phyloP scores from a whole-genome alignment of 2,888 invertebrate species.

The Tolmerus cingulatus region DNA sequence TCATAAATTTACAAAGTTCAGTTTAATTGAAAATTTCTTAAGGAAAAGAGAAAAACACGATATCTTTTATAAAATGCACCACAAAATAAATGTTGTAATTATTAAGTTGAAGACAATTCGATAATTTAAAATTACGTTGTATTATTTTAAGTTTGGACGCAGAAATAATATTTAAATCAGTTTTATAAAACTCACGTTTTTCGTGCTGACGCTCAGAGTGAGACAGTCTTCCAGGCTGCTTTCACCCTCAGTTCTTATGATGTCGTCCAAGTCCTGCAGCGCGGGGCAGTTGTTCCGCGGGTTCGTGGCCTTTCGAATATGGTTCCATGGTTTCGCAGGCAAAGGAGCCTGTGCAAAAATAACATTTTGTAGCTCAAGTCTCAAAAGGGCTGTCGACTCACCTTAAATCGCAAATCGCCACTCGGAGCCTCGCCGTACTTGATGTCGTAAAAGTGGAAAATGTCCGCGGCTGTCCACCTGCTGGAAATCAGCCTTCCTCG shows the following conservation, averaged over 20 bases:
- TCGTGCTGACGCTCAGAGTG: constrained; percentile 57
- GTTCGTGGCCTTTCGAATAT: constrained; percentile 54
- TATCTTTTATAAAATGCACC: too few species aligned
- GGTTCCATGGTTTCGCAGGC: constrained; percentile 55
- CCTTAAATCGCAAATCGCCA: constrained; percentile 56
- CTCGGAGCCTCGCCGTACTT: constrained; percentile 58
- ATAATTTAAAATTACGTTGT: too few species aligned
- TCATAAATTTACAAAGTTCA: too few species aligned
- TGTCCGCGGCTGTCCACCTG: constrained; percentile 55
- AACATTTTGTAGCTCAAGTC: background rate
- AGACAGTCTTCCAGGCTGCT: constrained; percentile 59
- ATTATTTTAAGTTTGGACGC: too few species aligned
- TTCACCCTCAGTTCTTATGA: constrained; percentile 52
- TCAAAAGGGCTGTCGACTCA: constrained; percentile 40
- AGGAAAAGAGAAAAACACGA: too few species aligned
- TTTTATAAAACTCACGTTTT: constrained; percentile 54
- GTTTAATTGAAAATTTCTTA: too few species aligned
- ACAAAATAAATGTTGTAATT: too few species aligned
- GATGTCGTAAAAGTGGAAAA: constrained; percentile 59
- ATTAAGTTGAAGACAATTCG: too few species aligned
- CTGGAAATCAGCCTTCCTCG: constrained; percentile 55
- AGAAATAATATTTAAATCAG: too few species aligned
- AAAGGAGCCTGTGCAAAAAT: constrained; percentile 54
- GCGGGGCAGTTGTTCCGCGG: constrained; percentile 58
- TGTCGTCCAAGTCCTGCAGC: constrained; percentile 53